Evolutionary conservation across 2,797 vertebrate genomes (phyloP), one percentile per base, ranked within the genome.

Genomic region (Sebastes wilsoni): DNA sequence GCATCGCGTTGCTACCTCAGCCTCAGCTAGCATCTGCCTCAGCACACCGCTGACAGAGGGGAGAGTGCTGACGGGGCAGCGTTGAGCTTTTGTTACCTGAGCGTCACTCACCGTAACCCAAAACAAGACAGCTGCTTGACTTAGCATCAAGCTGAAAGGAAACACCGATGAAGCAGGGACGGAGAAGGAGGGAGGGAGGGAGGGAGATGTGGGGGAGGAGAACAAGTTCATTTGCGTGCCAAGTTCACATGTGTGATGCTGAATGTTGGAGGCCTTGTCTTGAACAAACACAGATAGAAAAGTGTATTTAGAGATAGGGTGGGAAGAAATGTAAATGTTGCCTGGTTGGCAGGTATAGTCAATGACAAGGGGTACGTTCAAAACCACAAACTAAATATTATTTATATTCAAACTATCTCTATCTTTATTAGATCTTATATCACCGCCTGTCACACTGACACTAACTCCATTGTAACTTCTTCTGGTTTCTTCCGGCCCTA

Each of bases 71-170:
- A 88, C 27, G 30, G 83, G 74, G 79, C 82, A 77, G 76, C 65
- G 28, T 16, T 73, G 75, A 61, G 90, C 90, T 89, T 89, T 90
- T 93, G 93, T 94, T 93, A 94, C 92, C 93, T 93, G 89, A 88
- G 90, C 84, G 64, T 89, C 91, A 88, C 67, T 89, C 82, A 32
- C 76, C 66, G 88, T 84, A 91, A 93, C 89, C 76, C 82, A 89
- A 93, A 87, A 89, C 92, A 89, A 84, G 84, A 87, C 93, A 93
- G 92, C 92, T 93, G 93, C 85, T 84, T 85, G 86, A 87, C 89
- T 92, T 73, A 78, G 87, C 87, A 72, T 86, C 81, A 81, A 72
- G 86, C 84, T 89, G 90, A 90, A 93, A 92, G 80, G 77, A 68
- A 86, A 90, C 85, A 92, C 87, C 67, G n/a, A 22, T 1, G 9